phyloP scores from a whole-genome alignment of 92 coral and sea anemone genomes.

The Parazoanthus darwini region DNA sequence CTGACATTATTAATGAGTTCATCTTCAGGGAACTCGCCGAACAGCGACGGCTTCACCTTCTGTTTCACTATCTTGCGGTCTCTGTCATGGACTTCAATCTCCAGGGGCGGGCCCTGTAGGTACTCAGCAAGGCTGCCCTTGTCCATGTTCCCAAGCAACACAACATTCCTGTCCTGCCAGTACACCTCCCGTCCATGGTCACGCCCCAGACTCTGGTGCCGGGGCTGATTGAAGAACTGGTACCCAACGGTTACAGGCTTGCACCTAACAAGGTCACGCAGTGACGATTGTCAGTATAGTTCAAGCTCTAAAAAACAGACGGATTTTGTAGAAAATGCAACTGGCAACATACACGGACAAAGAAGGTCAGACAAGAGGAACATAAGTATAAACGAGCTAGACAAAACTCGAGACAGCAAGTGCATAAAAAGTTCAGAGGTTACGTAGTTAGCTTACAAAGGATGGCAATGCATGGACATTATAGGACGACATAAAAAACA shows the following conservation, averaged over 20 bases:
- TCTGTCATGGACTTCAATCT: constrained; percentile 93
- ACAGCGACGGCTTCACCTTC: constrained; percentile 80
- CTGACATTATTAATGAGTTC: constrained; percentile 95
- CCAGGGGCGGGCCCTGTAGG: constrained; percentile 89
- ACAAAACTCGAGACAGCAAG: not conserved
- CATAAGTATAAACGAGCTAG: not conserved
- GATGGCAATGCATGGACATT: not conserved
- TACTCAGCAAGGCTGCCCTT: constrained; percentile 81
- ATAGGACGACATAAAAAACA: not conserved
- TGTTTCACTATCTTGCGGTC: constrained; percentile 72
- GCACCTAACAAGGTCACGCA: constrained; percentile 60
- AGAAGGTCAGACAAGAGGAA: not conserved
- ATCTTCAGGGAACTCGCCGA: constrained; percentile 93
- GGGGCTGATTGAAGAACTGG: constrained; percentile 83
- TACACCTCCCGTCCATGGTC: constrained; percentile 87
- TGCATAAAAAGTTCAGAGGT: not conserved
- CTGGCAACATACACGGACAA: not conserved
- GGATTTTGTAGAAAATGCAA: not conserved
- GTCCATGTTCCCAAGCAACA: constrained; percentile 85
- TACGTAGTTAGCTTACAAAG: not conserved
- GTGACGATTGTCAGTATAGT: not conserved
- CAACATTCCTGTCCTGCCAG: constrained; percentile 93
- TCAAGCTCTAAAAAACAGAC: too few species aligned
- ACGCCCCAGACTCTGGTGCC: constrained; percentile 74
- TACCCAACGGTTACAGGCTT: constrained; percentile 79